Conservation (phyloP, 1,140 invertebrate genomes). For the Euwallacea fornicatus region DNA sequence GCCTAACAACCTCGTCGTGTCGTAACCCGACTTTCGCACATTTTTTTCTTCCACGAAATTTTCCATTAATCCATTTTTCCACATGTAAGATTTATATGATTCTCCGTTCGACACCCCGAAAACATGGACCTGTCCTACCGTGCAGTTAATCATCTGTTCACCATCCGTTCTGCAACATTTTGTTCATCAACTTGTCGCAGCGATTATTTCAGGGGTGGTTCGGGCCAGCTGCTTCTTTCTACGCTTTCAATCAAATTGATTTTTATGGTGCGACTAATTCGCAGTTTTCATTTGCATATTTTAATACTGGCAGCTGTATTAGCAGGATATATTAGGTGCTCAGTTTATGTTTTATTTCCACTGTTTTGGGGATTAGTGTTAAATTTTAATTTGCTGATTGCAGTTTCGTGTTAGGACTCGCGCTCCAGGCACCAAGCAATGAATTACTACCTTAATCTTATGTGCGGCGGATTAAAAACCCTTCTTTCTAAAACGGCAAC, state of each 20-base stretch:
- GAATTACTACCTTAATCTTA: neutral
- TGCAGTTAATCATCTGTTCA: neutral
- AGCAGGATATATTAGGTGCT: slow-evolving; percentile 9
- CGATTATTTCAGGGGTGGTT: slow-evolving; percentile 39
- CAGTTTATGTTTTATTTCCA: slow-evolving; percentile 20
- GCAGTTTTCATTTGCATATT: slow-evolving; percentile 43
- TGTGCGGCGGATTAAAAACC: neutral
- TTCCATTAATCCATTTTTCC: too few species aligned
- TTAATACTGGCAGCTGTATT: slow-evolving; percentile 36
- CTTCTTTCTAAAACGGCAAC: neutral
- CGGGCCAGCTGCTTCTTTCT: slow-evolving; percentile 38
- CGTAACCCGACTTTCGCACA: too few species aligned
- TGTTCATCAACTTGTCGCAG: slow-evolving; percentile 42
- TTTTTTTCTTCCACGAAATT: too few species aligned
- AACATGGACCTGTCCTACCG: too few species aligned
- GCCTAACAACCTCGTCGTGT: too few species aligned
- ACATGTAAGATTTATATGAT: too few species aligned
- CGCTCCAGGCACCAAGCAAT: neutral
- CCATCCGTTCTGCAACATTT: slow-evolving; percentile 32
- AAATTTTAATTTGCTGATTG: slow-evolving; percentile 28
- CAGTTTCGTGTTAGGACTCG: slow-evolving; percentile 5
- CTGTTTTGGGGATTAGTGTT: slow-evolving; percentile 13
- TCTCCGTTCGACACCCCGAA: too few species aligned
- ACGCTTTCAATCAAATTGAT: slow-evolving; percentile 43
- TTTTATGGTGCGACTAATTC: slow-evolving; percentile 44